These are phyloP conservation scores for Hydrolagus colliei DNA, from an alignment of 2,797 vertebrate genomes.

Conservation along the genomic window DNA sequence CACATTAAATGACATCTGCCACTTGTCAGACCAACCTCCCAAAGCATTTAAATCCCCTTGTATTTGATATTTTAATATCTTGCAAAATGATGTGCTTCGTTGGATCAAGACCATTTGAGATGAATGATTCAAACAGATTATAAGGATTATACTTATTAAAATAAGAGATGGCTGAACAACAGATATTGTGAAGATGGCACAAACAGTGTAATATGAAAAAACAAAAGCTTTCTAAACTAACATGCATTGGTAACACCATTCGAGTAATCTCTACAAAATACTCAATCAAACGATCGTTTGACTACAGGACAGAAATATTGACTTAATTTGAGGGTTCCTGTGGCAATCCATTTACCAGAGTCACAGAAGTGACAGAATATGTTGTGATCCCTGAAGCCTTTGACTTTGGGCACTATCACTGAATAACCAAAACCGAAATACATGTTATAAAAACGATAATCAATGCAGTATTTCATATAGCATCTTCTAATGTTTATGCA, in stretches of 20 bases:
- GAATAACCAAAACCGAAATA: not conserved
- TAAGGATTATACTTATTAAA: not conserved
- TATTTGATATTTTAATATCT: not conserved
- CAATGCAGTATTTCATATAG: slow-evolving; percentile 15
- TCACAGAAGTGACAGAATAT: slow-evolving; percentile 5
- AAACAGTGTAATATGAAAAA: not conserved
- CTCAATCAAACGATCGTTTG: not conserved
- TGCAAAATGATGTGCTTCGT: not conserved
- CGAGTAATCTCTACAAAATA: not conserved
- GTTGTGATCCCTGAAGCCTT: slow-evolving; percentile 19
- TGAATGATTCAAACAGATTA: not conserved
- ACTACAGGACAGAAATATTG: slow-evolving; percentile 10
- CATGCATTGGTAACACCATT: not conserved
- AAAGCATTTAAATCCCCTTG: too few relatives aligned
- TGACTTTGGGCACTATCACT: slow-evolving; percentile 9
- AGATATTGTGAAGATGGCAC: not conserved
- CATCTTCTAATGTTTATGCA: slow-evolving; percentile 6
- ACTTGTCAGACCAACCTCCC: too few relatives aligned
- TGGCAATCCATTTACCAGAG: not conserved
- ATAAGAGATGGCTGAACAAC: too few relatives aligned
- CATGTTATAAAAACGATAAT: slow-evolving; percentile 21
- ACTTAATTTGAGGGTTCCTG: not conserved
- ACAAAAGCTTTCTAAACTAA: not conserved
- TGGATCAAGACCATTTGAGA: not conserved
- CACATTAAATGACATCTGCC: too few relatives aligned